Evolutionary conservation across 2,888 invertebrate genomes (phyloP).

Genomic region (Elaeidobius kamerunicus): DNA sequence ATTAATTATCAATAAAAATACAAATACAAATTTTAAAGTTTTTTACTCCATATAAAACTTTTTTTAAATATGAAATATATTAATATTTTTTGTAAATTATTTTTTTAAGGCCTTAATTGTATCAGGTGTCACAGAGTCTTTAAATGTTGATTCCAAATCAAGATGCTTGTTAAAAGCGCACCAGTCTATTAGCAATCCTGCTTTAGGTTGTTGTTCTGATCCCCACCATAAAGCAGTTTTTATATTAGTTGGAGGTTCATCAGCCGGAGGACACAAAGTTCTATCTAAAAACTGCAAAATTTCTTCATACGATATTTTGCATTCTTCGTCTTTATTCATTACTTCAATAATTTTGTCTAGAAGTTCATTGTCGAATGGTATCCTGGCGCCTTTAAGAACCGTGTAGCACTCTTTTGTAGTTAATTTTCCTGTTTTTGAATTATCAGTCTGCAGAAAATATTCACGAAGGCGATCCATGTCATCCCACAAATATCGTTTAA

Average conservation of each 20-base stretch:
- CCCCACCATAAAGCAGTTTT: constrained; percentile 52
- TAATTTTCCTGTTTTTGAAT: constrained; percentile 57
- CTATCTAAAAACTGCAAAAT: constrained; percentile 70
- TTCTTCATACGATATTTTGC: constrained; percentile 65
- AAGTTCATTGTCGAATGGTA: constrained; percentile 67
- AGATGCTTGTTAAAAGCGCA: constrained; percentile 52
- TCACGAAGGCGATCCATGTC: constrained; percentile 61
- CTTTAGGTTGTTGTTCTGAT: constrained; percentile 48
- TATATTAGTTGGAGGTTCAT: constrained; percentile 52
- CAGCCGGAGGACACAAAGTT: constrained; percentile 54
- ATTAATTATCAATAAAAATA: no score
- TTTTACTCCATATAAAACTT: no score
- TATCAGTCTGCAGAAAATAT: constrained; percentile 58
- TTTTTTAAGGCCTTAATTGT: constrained; percentile 33
- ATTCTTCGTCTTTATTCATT: constrained; percentile 61
- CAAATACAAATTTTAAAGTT: no score
- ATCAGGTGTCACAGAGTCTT: constrained; percentile 35
- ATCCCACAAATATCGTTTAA: constrained; percentile 72
- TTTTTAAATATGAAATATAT: background rate
- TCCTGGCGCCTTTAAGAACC: constrained; percentile 63
- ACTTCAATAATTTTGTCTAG: constrained; percentile 67
- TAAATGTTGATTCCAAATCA: constrained; percentile 47
- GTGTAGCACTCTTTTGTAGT: constrained; percentile 59
- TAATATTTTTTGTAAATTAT: constrained; percentile 6
- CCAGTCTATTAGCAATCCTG: constrained; percentile 52